phyloP scores from a whole-genome alignment of 2,113 vertebrate species.

The Psophia crepitans region DNA sequence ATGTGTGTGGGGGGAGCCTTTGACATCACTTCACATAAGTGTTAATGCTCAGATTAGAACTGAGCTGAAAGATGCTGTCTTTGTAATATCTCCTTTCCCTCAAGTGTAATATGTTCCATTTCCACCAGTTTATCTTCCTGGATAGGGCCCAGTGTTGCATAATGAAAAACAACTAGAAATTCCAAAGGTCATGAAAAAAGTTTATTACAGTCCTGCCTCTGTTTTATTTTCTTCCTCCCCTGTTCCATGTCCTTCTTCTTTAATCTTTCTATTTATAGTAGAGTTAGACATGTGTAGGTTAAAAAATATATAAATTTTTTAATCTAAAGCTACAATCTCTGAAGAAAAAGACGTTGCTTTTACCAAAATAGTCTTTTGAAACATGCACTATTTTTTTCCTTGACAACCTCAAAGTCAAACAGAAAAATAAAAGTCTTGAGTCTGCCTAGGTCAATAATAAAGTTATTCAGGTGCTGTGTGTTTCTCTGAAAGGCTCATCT shows the following conservation, averaged over 20 bases:
- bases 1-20: not conserved
- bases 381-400: not conserved
- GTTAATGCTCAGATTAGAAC: not conserved
- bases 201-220: not conserved
- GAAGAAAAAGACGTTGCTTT: not conserved
- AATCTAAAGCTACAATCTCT: not conserved
- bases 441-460: not conserved
- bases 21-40: not conserved
- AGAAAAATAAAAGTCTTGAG: not conserved
- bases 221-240: not conserved
- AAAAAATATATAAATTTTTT: not conserved
- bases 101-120: not conserved
- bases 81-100: not conserved
- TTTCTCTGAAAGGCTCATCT: not conserved
- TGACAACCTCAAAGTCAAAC: not conserved
- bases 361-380: not conserved
- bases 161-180: constrained; percentile 3
- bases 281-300: not conserved
- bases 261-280: not conserved
- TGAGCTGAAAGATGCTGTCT: not conserved
- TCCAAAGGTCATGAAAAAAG: not conserved
- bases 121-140: not conserved
- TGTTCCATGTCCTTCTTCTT: not conserved
- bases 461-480: not conserved
- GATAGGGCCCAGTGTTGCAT: not conserved